Evolutionary conservation across 2,113 vertebrate species (phyloP).

Genomic region (Cyanoramphus novaezelandiae): DNA sequence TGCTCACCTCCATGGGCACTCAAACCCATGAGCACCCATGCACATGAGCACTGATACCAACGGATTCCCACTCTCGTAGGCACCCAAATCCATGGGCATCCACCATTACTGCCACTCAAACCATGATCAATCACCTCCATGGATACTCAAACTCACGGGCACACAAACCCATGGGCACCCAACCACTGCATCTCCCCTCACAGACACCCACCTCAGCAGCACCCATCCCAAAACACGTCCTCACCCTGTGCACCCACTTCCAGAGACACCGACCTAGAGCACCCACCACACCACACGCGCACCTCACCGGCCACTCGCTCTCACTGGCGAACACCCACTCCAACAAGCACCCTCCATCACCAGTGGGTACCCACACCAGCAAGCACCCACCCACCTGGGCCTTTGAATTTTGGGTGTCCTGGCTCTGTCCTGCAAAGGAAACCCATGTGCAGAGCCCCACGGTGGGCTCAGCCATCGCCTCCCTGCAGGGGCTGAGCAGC

Average conservation of each 20-base stretch:
- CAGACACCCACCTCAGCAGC: neutral
- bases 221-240: neutral
- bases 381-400: neutral
- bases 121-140: neutral
- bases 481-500: fast-evolving
- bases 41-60: neutral
- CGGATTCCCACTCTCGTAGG: neutral
- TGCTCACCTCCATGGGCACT: no score
- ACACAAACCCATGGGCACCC: neutral
- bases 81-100: neutral
- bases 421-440: neutral
- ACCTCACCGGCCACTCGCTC: neutral
- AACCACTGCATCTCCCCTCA: neutral
- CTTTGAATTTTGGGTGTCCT: neutral
- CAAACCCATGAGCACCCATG: neutral
- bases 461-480: fast-evolving
- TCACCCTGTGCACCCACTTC: neutral
- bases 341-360: neutral
- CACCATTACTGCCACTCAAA: neutral
- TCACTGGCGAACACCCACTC: neutral
- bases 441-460: fast-evolving
- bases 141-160: neutral
- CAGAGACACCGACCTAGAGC: neutral
- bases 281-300: fast-evolving
- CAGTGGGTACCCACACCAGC: neutral